Evolutionary conservation across 2,797 vertebrate species (phyloP).

Genomic region (Silurus lanzhouensis): DNA sequence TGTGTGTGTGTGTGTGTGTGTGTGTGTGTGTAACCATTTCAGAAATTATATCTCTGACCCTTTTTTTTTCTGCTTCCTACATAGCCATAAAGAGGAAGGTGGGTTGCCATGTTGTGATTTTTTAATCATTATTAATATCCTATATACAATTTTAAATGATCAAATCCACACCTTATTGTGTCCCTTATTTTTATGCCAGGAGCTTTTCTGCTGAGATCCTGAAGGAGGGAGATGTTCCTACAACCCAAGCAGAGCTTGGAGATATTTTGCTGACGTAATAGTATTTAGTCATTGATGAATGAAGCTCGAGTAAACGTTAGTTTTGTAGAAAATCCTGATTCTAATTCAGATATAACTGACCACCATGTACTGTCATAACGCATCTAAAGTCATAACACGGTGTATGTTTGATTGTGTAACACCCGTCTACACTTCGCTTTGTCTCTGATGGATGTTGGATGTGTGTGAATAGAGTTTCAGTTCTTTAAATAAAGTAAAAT

Average conservation of each 20-base stretch:
- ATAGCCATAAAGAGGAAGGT: conserved; percentile 21
- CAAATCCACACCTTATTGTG: neutral
- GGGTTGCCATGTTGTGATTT: neutral
- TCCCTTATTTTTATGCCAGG: neutral
- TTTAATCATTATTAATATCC: neutral
- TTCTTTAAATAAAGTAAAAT: conserved; percentile 16
- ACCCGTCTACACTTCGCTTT: neutral
- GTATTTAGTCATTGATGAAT: neutral
- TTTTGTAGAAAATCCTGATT: neutral
- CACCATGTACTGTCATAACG: neutral
- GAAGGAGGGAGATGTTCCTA: neutral
- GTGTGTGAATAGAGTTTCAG: conserved; percentile 24
- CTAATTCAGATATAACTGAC: neutral
- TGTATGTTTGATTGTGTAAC: neutral
- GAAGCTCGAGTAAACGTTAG: neutral
- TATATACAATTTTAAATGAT: neutral
- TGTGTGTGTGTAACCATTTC: neutral
- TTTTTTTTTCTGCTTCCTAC: neutral
- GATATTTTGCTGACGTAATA: neutral
- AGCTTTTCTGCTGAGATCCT: neutral
- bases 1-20: conserved; percentile 3
- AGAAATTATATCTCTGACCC: neutral
- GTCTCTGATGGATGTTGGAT: neutral
- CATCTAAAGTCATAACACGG: neutral
- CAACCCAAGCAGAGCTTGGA: neutral